phyloP scores from a whole-genome alignment of 1,140 invertebrate species.

The Neuroterus valhalla region DNA sequence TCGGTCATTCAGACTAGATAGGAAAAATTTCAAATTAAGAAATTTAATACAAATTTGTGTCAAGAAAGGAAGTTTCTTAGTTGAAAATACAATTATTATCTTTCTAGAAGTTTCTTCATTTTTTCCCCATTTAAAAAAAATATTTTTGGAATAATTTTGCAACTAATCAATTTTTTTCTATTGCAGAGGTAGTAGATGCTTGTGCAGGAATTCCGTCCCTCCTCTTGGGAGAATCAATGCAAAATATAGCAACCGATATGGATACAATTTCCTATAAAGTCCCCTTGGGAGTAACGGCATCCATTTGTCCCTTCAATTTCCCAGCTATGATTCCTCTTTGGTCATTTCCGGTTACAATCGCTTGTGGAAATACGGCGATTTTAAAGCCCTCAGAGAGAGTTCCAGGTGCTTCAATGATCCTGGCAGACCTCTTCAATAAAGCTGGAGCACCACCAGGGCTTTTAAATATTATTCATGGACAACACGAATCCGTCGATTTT shows the following conservation, averaged over 20 bases:
- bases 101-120: too few species aligned
- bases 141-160: background rate
- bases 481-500: conserved; percentile 95
- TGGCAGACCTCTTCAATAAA: conserved; percentile 91
- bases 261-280: conserved; percentile 92
- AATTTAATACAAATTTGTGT: too few species aligned
- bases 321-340: conserved; percentile 99
- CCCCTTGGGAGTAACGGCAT: conserved; percentile 90
- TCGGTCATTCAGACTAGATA: too few species aligned
- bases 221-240: conserved; percentile 93
- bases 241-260: conserved; percentile 95
- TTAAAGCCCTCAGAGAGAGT: conserved; percentile 97
- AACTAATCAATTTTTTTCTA: background rate
- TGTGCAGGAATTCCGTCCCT: conserved; percentile 94
- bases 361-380: conserved; percentile 89
- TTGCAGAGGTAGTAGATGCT: conserved; percentile 95
- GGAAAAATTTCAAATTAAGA: too few species aligned
- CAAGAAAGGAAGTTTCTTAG: too few species aligned
- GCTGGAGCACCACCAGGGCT: conserved; percentile 95
- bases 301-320: conserved; percentile 96
- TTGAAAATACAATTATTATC: too few species aligned
- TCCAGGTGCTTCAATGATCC: conserved; percentile 95
- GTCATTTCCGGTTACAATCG: conserved; percentile 97
- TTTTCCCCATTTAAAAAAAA: too few species aligned
- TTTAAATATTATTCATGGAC: conserved; percentile 97